Base-by-base conservation (phyloP, 2,797 vertebrate species). In the Anisognathus igniventris region DNA sequence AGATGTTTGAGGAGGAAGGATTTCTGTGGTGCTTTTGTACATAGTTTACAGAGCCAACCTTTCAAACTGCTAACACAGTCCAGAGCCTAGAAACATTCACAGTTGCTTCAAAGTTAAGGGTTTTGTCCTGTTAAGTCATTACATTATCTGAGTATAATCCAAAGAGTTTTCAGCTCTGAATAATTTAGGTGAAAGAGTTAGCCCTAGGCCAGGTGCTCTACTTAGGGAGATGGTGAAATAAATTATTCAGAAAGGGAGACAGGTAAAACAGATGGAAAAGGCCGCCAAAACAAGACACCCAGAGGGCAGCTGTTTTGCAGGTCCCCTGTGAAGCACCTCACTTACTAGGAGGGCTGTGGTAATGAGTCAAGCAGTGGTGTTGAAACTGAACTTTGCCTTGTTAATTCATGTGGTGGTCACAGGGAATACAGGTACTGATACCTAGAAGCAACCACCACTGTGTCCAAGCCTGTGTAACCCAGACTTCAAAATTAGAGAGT, bases 241-340 rank as follows among this genome's bases (percentile, higher is more conserved):
- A 98, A 99, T 99, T 98, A 99, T 98, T 98, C 97, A 99, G 97
- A 94, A 95, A 88, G 91, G 93, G 96, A 98, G 97, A 95, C 98
- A 98, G 97, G 98, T 98, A 98, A 98, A 98, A 98, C 98, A 98
- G 98, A 98, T 97, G 97, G 98, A 97, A 98, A 98, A 98, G 98
- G 97, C 95, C 73, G 51, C 97, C 97, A 98, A 98, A 98, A 92
- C 90, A 96, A 98, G 98, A 98, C 97, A 97, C 97, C 96, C 89
- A 40, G 61, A 95, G 95, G 97, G 96, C 98, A 98, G 95, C 96
- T 98, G 97, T 95, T 95, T 95, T 96, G 64, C 95, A 96, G 95
- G 95, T 90, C 95, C 91, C 92, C 74, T 73, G 53, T 20, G 60
- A 95, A 95, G 79, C 67, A 90, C 82, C 88, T 87, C 57, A n/a